These are phyloP conservation scores for Chrosomus eos DNA, from an alignment of 2,797 vertebrate genomes.

Conservation along the genomic window DNA sequence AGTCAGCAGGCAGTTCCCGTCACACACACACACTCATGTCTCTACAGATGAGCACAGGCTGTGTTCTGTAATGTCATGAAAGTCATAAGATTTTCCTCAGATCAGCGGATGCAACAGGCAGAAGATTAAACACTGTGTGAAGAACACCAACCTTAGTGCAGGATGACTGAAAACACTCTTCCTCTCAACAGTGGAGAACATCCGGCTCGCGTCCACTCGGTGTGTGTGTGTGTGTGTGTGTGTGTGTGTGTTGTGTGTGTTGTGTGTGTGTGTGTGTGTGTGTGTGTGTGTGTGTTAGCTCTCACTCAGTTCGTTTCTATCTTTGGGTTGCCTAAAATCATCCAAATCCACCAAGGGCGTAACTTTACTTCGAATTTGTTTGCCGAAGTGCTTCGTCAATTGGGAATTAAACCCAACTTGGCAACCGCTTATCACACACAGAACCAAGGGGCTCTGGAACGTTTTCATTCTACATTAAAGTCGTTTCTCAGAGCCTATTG, in stretches of 20 bases:
- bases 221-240: not conserved
- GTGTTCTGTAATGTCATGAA: slow-evolving; percentile 71
- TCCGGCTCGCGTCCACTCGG: not conserved
- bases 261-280: too few relatives aligned
- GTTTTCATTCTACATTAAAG: too few relatives aligned
- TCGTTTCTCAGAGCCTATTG: too few relatives aligned
- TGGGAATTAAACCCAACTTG: too few relatives aligned
- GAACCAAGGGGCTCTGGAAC: too few relatives aligned
- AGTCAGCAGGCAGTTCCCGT: slow-evolving; percentile 65
- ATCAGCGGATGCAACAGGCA: slow-evolving; percentile 66
- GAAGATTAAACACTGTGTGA: slow-evolving; percentile 69
- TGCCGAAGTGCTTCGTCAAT: too few relatives aligned
- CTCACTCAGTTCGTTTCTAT: too few relatives aligned
- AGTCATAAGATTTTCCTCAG: slow-evolving; percentile 59
- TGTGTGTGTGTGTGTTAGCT: too few relatives aligned
- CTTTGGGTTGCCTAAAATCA: too few relatives aligned
- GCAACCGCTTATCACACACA: too few relatives aligned
- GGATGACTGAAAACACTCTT: slow-evolving; percentile 60
- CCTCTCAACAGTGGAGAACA: slow-evolving; percentile 23
- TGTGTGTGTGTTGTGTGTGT: accelerated
- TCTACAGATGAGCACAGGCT: slow-evolving; percentile 24
- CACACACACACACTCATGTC: slow-evolving; percentile 51
- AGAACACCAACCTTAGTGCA: slow-evolving; percentile 81
- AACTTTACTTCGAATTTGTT: too few relatives aligned
- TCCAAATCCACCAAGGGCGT: too few relatives aligned